These are phyloP conservation scores for Neopipo cinnamomea DNA, from an alignment of 2,113 vertebrate genomes.

Conservation along the genomic window DNA sequence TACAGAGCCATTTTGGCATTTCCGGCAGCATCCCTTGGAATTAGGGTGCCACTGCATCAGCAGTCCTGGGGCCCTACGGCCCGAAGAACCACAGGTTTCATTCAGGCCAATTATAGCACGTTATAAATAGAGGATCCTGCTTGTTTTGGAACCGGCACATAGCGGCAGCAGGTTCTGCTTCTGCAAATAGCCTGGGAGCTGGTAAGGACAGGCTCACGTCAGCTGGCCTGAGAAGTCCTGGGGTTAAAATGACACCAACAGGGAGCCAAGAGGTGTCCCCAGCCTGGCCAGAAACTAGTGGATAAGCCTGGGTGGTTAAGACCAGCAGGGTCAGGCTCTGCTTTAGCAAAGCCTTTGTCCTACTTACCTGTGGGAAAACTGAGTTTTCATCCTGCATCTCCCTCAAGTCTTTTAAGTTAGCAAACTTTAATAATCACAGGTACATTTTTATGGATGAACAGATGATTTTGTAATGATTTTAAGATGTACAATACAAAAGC, in stretches of 20 bases:
- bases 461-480: background rate
- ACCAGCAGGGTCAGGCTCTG: background rate
- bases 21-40: background rate
- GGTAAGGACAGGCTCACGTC: background rate
- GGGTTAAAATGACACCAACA: background rate
- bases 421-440: background rate
- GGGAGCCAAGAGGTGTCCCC: background rate
- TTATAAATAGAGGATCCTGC: slow-evolving; percentile 43
- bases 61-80: background rate
- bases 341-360: background rate
- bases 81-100: background rate
- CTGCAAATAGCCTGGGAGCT: background rate
- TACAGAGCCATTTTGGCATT: background rate
- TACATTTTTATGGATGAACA: background rate
- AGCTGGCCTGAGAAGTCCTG: background rate
- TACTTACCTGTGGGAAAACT: background rate
- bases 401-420: background rate
- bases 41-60: background rate
- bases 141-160: background rate
- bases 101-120: background rate
- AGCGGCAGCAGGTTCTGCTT: background rate
- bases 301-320: background rate
- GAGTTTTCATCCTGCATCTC: background rate
- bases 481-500: background rate
- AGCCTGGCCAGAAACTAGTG: background rate